A percentile compares a stretch with the other conserved stretches of the same genome.
phyloP scores from a whole-genome alignment of 30 jellyfish, hydroid and myxozoan genomes.

The Pelagia noctiluca region DNA sequence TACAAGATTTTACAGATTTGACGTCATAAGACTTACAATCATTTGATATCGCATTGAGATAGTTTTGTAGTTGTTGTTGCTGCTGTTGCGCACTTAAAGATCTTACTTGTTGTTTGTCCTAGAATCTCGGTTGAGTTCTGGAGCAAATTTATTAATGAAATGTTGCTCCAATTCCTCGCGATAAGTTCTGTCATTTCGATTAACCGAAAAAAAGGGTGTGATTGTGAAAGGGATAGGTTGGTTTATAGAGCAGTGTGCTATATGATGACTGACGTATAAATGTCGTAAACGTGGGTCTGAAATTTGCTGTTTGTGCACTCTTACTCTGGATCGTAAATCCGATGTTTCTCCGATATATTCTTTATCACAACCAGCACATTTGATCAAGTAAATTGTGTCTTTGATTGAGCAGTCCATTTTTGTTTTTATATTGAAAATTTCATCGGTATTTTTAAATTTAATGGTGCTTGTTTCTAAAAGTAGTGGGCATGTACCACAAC shows the following conservation, averaged over 20 bases:
- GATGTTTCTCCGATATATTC: constrained; percentile 25
- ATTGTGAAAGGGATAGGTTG: neutral
- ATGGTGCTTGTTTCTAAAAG: neutral
- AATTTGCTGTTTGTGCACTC: constrained; percentile 4
- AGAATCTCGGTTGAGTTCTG: neutral
- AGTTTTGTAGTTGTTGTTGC: too few relatives aligned
- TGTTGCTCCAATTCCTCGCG: neutral
- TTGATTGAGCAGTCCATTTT: neutral
- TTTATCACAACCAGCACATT: neutral
- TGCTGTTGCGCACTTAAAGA: too few relatives aligned
- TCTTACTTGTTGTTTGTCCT: too few relatives aligned
- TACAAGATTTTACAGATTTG: too few relatives aligned
- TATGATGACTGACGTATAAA: neutral
- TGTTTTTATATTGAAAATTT: neutral
- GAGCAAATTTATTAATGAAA: neutral
- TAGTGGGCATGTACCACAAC: neutral
- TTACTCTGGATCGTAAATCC: constrained; percentile 23
- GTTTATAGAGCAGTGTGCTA: neutral
- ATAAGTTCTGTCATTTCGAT: neutral
- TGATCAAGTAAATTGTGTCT: neutral
- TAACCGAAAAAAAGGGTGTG: neutral
- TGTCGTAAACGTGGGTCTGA: neutral
- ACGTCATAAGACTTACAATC: too few relatives aligned
- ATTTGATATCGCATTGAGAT: too few relatives aligned
- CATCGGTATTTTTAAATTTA: neutral